These are phyloP conservation scores for Oryzaephilus surinamensis DNA, from an alignment of 1,140 invertebrate species.

Conservation along the genomic window DNA sequence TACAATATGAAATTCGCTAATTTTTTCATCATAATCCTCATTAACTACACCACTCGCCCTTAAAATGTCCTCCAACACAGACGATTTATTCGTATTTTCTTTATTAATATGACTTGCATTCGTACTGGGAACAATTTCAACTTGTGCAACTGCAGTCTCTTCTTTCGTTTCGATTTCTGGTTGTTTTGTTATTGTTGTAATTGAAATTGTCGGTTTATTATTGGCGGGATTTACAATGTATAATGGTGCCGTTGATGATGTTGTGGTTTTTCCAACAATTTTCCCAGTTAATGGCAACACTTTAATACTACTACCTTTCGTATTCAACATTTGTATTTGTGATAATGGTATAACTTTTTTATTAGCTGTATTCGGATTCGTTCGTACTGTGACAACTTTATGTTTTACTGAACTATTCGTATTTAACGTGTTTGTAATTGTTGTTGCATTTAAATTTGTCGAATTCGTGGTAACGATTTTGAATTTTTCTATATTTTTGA, in stretches of 20 bases:
- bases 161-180: background rate
- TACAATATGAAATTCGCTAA: conserved; percentile 15
- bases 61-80: conserved; percentile 11
- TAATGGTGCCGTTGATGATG: conserved; percentile 1
- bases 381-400: conserved; percentile 30
- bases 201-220: background rate
- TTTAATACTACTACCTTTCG: conserved; percentile 29
- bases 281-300: conserved; percentile 29
- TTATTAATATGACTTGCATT: background rate
- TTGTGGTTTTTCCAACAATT: conserved; percentile 21
- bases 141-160: background rate
- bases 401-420: conserved; percentile 22
- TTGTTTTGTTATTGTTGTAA: background rate
- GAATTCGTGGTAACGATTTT: conserved; percentile 29
- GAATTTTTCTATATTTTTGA: conserved; percentile 34
- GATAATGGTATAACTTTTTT: conserved; percentile 31
- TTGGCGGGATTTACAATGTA: conserved; percentile 14
- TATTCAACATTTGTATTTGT: conserved; percentile 28
- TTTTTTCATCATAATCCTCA: conserved; percentile 14
- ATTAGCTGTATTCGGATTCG: conserved; percentile 17
- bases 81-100: conserved; percentile 12
- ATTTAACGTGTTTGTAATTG: conserved; percentile 4
- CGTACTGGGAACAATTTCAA: background rate
- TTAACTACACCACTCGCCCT: conserved; percentile 8
- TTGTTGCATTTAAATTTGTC: conserved; percentile 16